Evolutionary conservation across 2,888 invertebrate species (phyloP).

Genomic region (Cybosia mesomella): DNA sequence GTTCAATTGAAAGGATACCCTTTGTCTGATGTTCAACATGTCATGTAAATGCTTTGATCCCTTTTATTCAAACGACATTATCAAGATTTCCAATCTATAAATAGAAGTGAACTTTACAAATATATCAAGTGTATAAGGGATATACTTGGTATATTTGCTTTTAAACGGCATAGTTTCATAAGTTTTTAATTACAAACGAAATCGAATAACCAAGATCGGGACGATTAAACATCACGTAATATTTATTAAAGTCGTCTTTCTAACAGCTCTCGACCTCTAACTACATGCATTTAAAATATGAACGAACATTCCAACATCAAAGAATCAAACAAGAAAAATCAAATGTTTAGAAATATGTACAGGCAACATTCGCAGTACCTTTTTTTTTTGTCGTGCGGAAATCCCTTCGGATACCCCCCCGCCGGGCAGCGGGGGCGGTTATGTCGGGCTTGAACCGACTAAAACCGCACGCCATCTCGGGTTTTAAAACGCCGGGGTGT

Average conservation of each 20-base stretch:
- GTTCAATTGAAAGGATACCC: background rate
- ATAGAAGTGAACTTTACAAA: slow-evolving; percentile 16
- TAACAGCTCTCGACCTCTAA: slow-evolving; percentile 36
- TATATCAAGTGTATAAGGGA: too few relatives aligned
- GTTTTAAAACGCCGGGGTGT: too few relatives aligned
- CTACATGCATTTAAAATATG: slow-evolving; percentile 9
- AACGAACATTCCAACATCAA: slow-evolving; percentile 23
- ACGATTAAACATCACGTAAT: slow-evolving; percentile 42
- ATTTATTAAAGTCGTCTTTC: slow-evolving; percentile 41
- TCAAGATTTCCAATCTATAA: slow-evolving; percentile 49
- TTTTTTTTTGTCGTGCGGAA: too few relatives aligned
- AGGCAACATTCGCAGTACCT: background rate
- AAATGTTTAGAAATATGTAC: slow-evolving; percentile 2
- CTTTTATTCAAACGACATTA: background rate
- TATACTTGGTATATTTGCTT: slow-evolving; percentile 61
- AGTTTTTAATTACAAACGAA: slow-evolving; percentile 58
- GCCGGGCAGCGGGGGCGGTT: too few relatives aligned
- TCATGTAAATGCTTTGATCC: background rate
- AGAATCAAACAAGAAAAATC: slow-evolving; percentile 16
- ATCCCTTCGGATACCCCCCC: too few relatives aligned
- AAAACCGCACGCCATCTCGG: too few relatives aligned
- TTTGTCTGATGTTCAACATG: background rate
- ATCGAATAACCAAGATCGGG: slow-evolving; percentile 44
- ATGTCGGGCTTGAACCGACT: too few relatives aligned
- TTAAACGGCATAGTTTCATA: slow-evolving; percentile 51